Evolutionary conservation across 2,888 invertebrate species (phyloP).

Genomic region (Papilio elwesi): DNA sequence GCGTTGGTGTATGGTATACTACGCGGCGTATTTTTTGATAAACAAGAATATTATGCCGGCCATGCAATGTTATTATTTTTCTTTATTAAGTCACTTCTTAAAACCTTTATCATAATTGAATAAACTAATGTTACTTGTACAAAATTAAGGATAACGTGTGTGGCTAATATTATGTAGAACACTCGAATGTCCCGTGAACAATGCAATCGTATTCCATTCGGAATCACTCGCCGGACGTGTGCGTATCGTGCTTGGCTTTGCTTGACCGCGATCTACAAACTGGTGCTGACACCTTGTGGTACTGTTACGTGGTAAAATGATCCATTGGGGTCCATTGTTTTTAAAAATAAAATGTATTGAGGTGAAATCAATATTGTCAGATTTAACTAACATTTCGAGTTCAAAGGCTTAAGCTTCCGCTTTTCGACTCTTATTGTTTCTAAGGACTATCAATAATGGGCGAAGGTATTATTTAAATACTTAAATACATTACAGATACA

Average conservation of each 20-base stretch:
- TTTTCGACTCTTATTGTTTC: too few relatives aligned
- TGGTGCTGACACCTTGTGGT: slow-evolving; percentile 62
- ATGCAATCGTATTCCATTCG: slow-evolving; percentile 70
- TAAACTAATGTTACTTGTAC: not conserved
- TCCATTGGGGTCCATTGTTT: slow-evolving; percentile 14
- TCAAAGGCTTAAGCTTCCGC: too few relatives aligned
- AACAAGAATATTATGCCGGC: slow-evolving; percentile 50
- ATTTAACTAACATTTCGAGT: too few relatives aligned
- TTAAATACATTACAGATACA: too few relatives aligned
- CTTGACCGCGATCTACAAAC: slow-evolving; percentile 77
- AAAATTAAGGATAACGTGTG: slow-evolving; percentile 1
- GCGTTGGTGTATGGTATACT: slow-evolving; percentile 55
- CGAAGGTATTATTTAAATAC: too few relatives aligned
- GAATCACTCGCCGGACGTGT: slow-evolving; percentile 57
- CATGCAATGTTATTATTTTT: slow-evolving; percentile 9
- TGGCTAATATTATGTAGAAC: slow-evolving; percentile 60
- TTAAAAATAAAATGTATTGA: not conserved
- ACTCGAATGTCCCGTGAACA: slow-evolving; percentile 67
- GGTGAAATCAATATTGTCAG: not conserved
- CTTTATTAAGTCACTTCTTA: too few relatives aligned
- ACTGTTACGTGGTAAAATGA: slow-evolving; percentile 42
- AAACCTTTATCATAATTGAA: too few relatives aligned
- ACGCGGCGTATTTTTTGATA: slow-evolving; percentile 74
- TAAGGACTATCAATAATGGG: too few relatives aligned
- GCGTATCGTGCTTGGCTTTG: slow-evolving; percentile 67